phyloP scores from a whole-genome alignment of 2,888 invertebrate species.

The Furcula furcula region DNA sequence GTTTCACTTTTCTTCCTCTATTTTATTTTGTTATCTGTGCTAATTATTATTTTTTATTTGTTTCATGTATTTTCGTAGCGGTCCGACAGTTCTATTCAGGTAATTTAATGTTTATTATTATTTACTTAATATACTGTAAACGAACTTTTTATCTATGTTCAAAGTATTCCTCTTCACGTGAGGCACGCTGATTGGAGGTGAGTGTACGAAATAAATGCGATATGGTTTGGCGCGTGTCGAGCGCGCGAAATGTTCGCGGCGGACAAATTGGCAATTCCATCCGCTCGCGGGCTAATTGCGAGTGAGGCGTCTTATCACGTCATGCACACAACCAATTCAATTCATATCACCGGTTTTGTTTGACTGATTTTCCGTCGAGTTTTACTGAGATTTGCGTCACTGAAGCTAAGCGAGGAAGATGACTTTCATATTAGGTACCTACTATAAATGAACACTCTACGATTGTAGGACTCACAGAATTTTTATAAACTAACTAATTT shows the following conservation, averaged over 20 bases:
- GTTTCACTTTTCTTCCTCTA: constrained; percentile 20
- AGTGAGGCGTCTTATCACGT: constrained; percentile 34
- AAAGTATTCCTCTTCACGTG: no score
- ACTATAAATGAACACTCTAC: no score
- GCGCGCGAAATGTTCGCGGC: constrained; percentile 44
- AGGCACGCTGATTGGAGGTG: no score
- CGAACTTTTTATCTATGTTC: no score
- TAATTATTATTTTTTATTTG: constrained; percentile 62
- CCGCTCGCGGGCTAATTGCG: constrained; percentile 39
- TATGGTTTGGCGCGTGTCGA: constrained; percentile 16
- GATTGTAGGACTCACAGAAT: no score
- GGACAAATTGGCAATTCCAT: constrained; percentile 59
- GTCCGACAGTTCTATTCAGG: constrained; percentile 78
- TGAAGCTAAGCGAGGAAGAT: no score
- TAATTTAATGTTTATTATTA: constrained; percentile 38
- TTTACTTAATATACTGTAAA: no score
- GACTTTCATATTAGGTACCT: no score
- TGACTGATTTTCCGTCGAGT: no score
- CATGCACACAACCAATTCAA: constrained; percentile 21
- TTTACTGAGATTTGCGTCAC: no score
- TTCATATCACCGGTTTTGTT: not conserved
- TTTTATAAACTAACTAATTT: no score
- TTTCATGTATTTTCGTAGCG: constrained; percentile 76
- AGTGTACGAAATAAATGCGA: no score
- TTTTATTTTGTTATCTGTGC: constrained; percentile 32